Percentiles rank a stretch among this genome's conserved stretches.
These are phyloP conservation scores for Nemotelus nigrinus DNA, from an alignment of 2,888 invertebrate genomes.

Conservation along the genomic window DNA sequence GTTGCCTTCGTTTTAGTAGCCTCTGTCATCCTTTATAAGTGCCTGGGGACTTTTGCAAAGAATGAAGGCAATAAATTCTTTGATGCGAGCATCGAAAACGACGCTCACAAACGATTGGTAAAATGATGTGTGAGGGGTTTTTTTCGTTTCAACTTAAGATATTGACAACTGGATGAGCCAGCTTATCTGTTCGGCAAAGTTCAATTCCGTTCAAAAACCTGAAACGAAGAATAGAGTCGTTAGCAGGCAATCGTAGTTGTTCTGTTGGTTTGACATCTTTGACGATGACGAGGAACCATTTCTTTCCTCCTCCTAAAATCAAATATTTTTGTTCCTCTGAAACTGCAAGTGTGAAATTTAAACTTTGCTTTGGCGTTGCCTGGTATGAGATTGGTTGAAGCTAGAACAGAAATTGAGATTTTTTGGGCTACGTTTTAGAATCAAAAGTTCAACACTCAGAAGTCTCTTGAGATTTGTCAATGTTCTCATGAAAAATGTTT, in stretches of 20 bases:
- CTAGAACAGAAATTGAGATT: too few relatives aligned
- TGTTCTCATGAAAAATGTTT: too few relatives aligned
- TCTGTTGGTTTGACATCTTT: conserved; percentile 4
- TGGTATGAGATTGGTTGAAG: too few relatives aligned
- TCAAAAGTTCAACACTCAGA: too few relatives aligned
- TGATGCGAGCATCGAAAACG: conserved; percentile 39
- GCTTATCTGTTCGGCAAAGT: conserved; percentile 32
- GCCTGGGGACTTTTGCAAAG: conserved; percentile 39
- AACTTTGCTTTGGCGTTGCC: too few relatives aligned
- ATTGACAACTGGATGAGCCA: conserved; percentile 40
- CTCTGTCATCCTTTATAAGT: conserved; percentile 33
- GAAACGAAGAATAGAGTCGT: conserved; percentile 20
- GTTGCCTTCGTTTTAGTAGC: not conserved
- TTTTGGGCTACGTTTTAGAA: too few relatives aligned
- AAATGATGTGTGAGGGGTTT: conserved; percentile 39
- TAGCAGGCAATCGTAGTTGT: conserved; percentile 10
- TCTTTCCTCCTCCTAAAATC: not conserved
- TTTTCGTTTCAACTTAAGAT: conserved; percentile 17
- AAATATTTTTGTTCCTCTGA: too few relatives aligned
- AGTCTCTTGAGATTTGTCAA: too few relatives aligned
- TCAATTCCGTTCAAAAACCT: not conserved
- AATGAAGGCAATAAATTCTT: conserved; percentile 45
- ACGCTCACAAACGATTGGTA: conserved; percentile 9
- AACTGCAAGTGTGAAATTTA: too few relatives aligned
- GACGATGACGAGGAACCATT: conserved; percentile 20